Percentiles rank a stretch among this genome's conserved stretches.
Conservation (phyloP, 2,888 invertebrate species). For the Ophion ellenae region DNA sequence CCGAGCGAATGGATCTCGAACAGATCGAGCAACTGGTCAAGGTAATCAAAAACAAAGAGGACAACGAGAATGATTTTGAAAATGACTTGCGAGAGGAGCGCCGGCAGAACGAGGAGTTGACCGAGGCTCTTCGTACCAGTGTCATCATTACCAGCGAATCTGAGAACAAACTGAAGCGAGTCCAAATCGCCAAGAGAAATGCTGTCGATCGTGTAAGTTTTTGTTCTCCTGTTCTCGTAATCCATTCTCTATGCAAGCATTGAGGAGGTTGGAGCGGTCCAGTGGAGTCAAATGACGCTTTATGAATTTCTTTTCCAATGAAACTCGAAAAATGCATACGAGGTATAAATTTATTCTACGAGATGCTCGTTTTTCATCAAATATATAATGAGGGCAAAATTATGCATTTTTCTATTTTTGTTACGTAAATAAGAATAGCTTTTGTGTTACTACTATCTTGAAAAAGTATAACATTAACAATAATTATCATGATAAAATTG, state of each 20-base stretch:
- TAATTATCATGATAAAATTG: no score
- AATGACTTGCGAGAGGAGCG: constrained; percentile 78
- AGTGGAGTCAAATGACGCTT: no score
- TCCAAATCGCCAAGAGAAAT: constrained; percentile 87
- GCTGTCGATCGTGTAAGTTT: constrained; percentile 88
- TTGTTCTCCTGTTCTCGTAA: constrained; percentile 1
- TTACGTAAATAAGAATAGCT: no score
- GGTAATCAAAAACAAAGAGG: constrained; percentile 78
- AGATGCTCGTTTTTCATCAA: background rate
- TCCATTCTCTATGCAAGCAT: background rate
- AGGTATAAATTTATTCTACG: no score
- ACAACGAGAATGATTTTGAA: constrained; percentile 86
- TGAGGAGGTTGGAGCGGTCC: no score
- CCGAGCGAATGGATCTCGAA: constrained; percentile 77
- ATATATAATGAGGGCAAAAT: no score
- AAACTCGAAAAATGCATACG: no score
- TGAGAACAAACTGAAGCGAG: constrained; percentile 83
- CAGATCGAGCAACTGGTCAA: constrained; percentile 78
- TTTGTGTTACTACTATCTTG: no score
- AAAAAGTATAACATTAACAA: no score
- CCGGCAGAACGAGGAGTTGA: constrained; percentile 89
- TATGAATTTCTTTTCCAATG: no score
- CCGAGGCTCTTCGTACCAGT: constrained; percentile 93
- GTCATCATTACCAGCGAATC: constrained; percentile 89
- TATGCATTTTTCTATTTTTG: no score